phyloP scores from a whole-genome alignment of 2,113 vertebrate genomes.

The Hippotragus niger region DNA sequence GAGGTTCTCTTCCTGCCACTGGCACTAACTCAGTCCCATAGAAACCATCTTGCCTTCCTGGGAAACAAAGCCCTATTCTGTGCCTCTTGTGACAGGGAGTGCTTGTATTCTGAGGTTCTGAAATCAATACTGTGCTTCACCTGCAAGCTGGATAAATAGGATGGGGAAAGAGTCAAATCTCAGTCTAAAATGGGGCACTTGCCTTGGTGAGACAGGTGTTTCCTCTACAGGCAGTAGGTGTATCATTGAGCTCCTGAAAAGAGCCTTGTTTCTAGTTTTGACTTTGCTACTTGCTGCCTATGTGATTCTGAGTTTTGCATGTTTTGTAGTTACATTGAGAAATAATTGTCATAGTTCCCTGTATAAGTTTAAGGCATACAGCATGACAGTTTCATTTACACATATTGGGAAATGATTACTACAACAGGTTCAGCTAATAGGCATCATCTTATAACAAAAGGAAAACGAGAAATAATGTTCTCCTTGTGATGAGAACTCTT shows the following conservation, averaged over 20 bases:
- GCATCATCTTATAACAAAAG: neutral
- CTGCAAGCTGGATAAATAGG: neutral
- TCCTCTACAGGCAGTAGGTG: neutral
- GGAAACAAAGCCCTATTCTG: slow-evolving; percentile 59
- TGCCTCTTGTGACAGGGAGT: slow-evolving; percentile 14
- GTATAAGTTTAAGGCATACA: neutral
- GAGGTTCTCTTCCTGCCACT: neutral
- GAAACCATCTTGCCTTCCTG: neutral
- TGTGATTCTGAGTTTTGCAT: neutral
- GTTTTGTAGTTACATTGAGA: neutral
- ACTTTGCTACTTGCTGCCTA: neutral
- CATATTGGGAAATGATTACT: neutral
- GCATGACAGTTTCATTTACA: neutral
- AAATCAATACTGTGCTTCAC: neutral
- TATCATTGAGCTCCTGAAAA: neutral
- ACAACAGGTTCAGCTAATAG: neutral
- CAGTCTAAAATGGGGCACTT: neutral
- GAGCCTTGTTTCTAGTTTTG: neutral
- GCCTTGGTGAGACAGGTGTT: neutral
- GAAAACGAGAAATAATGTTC: neutral
- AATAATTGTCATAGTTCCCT: neutral
- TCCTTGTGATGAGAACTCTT: neutral
- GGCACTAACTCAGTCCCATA: neutral
- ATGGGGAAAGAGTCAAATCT: neutral
- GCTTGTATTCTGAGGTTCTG: slow-evolving; percentile 23